phyloP scores from a whole-genome alignment of 2,797 vertebrate species.

The Brotula barbata region DNA sequence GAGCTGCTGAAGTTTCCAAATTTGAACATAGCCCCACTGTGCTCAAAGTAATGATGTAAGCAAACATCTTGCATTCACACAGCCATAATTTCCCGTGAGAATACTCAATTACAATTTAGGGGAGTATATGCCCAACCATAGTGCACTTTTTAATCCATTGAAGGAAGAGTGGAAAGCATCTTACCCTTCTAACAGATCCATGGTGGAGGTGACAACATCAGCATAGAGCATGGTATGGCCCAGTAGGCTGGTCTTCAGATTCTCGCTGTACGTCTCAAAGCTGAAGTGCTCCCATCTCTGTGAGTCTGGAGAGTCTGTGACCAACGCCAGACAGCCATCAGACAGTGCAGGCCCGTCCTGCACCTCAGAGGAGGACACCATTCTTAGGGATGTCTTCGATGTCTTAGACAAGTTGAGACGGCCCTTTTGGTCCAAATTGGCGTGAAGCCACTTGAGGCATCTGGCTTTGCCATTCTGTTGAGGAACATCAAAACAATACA shows the following conservation, averaged over 20 bases:
- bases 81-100: too few species aligned
- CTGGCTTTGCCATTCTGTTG: constrained; percentile 62
- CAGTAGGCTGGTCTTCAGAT: constrained; percentile 81
- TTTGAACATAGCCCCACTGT: too few species aligned
- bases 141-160: not conserved
- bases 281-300: constrained; percentile 79
- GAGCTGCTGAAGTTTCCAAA: too few species aligned
- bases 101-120: too few species aligned
- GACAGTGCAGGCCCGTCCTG: constrained; percentile 51
- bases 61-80: too few species aligned
- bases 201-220: constrained; percentile 86
- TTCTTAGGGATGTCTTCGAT: constrained; percentile 77
- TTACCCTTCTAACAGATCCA: constrained; percentile 93
- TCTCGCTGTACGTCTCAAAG: constrained; percentile 79
- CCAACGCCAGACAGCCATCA: constrained; percentile 73
- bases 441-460: constrained; percentile 81
- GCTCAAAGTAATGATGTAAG: too few species aligned
- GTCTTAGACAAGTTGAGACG: constrained; percentile 71
- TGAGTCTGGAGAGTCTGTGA: constrained; percentile 72
- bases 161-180: not conserved
- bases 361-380: constrained; percentile 65
- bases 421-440: constrained; percentile 68
- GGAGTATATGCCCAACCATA: too few species aligned
- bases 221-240: constrained; percentile 85
- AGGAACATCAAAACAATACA: constrained; percentile 1